A percentile compares a stretch with the other conserved stretches of the same genome.
These are phyloP conservation scores for Nomada ruficornis DNA, from an alignment of 2,888 invertebrate species.

Conservation along the genomic window DNA sequence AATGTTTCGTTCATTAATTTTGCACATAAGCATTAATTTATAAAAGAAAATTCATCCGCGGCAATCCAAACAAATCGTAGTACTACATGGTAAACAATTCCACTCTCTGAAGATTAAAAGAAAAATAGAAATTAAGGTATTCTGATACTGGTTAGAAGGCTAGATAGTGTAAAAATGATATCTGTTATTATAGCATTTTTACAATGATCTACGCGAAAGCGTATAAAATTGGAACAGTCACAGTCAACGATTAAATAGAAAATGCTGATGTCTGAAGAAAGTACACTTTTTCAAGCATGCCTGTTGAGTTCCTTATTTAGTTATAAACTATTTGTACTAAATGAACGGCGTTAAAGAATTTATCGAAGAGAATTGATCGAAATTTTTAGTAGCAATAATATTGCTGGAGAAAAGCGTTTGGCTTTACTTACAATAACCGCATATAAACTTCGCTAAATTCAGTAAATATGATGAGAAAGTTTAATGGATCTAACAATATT, in stretches of 20 bases:
- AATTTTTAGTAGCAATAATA: too few species aligned
- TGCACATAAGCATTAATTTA: too few species aligned
- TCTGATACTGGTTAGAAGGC: not conserved
- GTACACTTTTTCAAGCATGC: not conserved
- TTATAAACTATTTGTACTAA: conserved; percentile 1
- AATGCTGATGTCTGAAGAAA: conserved; percentile 14
- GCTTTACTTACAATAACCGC: too few species aligned
- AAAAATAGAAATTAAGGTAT: not conserved
- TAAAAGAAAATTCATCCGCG: too few species aligned
- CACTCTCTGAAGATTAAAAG: too few species aligned
- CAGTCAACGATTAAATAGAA: conserved; percentile 14
- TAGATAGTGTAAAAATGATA: not conserved
- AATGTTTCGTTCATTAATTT: too few species aligned
- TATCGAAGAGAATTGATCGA: not conserved
- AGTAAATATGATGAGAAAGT: too few species aligned
- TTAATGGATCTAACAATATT: too few species aligned
- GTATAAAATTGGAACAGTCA: not conserved
- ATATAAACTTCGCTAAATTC: too few species aligned
- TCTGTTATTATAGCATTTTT: not conserved
- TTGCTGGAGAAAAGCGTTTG: too few species aligned
- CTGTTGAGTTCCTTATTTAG: not conserved
- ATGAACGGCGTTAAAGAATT: not conserved
- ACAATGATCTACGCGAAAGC: not conserved
- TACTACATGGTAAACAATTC: too few species aligned
- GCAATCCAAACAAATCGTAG: too few species aligned